Evolutionary conservation across 2,113 vertebrate species (phyloP).

Genomic region (Misgurnus mizolepis): DNA sequence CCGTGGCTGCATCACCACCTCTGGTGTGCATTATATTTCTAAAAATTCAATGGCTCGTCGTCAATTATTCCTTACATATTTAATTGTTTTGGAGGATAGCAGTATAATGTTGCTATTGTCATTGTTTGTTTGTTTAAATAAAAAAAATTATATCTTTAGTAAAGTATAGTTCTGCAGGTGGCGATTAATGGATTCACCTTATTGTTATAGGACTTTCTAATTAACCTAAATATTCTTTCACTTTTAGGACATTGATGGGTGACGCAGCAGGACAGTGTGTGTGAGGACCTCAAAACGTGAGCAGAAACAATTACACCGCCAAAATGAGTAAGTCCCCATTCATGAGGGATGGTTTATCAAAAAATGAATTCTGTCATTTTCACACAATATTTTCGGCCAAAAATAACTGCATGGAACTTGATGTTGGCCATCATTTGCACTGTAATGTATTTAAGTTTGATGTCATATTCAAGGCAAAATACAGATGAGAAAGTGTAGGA

Average conservation of each 20-base stretch:
- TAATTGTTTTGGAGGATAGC: neutral
- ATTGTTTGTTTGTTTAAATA: neutral
- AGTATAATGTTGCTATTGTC: neutral
- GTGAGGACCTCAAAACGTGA: slow-evolving; percentile 57
- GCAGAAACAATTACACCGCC: slow-evolving; percentile 49
- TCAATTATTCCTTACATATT: neutral
- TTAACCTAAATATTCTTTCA: slow-evolving; percentile 16
- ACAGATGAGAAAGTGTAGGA: too few relatives aligned
- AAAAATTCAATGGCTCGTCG: too few relatives aligned
- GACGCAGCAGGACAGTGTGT: slow-evolving; percentile 52
- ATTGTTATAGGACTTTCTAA: neutral
- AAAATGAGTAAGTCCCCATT: slow-evolving; percentile 74
- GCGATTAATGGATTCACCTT: neutral
- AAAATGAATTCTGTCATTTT: too few relatives aligned
- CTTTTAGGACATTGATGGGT: slow-evolving; percentile 60
- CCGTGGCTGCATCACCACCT: too few relatives aligned
- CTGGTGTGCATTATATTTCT: too few relatives aligned
- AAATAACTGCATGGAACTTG: too few relatives aligned
- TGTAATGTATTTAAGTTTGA: too few relatives aligned
- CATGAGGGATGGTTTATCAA: too few relatives aligned
- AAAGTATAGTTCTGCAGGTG: neutral
- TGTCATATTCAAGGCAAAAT: too few relatives aligned
- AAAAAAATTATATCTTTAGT: neutral
- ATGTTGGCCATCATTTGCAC: too few relatives aligned
- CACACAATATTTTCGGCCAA: too few relatives aligned